Evolutionary conservation across 64 coral and sea anemone genomes (phyloP), one percentile per base, ranked within the genome.

Genomic region (Montipora capricornis): DNA sequence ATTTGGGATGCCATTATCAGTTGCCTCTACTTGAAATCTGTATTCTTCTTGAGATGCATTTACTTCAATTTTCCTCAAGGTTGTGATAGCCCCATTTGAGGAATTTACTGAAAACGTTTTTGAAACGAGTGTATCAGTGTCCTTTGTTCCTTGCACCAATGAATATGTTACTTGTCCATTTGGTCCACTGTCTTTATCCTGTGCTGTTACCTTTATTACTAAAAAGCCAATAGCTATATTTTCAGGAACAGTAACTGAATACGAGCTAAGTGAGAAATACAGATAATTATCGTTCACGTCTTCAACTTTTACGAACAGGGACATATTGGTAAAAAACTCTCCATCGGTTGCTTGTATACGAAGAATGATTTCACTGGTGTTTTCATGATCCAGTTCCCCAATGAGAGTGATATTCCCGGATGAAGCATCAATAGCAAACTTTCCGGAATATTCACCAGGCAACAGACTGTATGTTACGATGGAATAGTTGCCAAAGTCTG

Each of bases 291-390:
- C 78, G 58, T 80, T 80, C 50, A 80, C 51, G 50, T 80, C 78
- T 6, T 13, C 50, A 3, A 80, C 50, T 8, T 58, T 47, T n/a
- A 83, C 47, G 1, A 68, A 10, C 26, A 83, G 37, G 5, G 13
- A 47, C 12, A 14, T 83, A 37, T 14, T 68, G 19, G 58, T 19
- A n/a, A 16, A 12, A 71, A 85, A 85, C 66, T 70, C 49, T 71
- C 82, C 82, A 85, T 85, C 82, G 15, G 82, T 85, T 70, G 66
- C 82, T 70, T 85, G 82, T 44, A 85, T 51, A 22, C 8, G 16
- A 47, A 85, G 66, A 6, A 44, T 73, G 6, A 85, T 17, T 8
- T 71, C 46, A 51, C 44, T 70, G 16, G 17, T 73, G 61, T 20
- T 73, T 37, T 85, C 82, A 11, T 16, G 47, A 71, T 85, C 62